Base-by-base conservation (phyloP, 2,888 invertebrate genomes). In the Ellobium chinense region DNA sequence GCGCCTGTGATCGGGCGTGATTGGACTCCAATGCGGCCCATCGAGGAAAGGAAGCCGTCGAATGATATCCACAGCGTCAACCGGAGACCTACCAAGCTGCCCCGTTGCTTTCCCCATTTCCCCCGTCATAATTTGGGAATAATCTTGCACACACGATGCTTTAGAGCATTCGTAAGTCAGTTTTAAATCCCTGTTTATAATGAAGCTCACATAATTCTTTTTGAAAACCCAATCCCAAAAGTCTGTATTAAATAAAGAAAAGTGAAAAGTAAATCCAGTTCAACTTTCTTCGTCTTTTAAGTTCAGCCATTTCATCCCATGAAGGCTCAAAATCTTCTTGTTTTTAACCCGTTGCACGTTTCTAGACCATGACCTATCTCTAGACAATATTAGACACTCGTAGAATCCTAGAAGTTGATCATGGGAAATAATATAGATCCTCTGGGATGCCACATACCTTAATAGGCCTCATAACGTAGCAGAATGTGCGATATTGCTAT, bases 11-110 rank as follows among this genome's bases (percentile, higher is more conserved):
- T 65, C 56, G 70, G 60, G 66, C 80, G 68, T 82, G 82, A 82
- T 80, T 77, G 75, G 66, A 66, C 60, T 82, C 68, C 77, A 77
- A 80, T 80, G 81, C 68, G 74, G 73, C 62, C 56, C 34, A 69
- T 60, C 34, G 60, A n/a, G 36, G 72, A 34, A 56, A 60, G 72
- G 58, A 72, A 34, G 24, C 60, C 63, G 46, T 63, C 46, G 46
- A 14, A 18, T 27, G 63, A 39, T 39, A 12, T 31, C 46, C 46
- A 12, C 18, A 46, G 18, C n/a, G n/a, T n/a, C n/a, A n/a, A n/a
- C n/a, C n/a, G n/a, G n/a, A n/a, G n/a, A n/a, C n/a, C n/a, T n/a
- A n/a, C n/a, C n/a, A n/a, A n/a, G n/a, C n/a, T n/a, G n/a, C n/a
- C n/a, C n/a, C n/a, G n/a, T n/a, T n/a, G n/a, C n/a, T 36, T 24